Base-by-base conservation (phyloP, 2,797 vertebrate genomes). In the Syngnathus acus region DNA sequence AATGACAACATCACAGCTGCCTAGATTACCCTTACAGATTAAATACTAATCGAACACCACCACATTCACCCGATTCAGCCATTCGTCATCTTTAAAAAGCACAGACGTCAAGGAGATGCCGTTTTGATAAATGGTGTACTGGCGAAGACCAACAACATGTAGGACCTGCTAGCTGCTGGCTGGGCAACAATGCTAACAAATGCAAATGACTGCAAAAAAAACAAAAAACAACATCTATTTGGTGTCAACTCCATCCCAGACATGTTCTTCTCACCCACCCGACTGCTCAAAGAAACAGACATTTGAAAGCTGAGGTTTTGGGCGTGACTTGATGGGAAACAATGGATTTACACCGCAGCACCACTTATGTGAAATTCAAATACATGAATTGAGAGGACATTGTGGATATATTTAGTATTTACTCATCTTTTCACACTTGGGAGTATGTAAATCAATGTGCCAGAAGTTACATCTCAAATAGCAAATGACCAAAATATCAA, bases 1-100 rank as follows among this genome's bases (percentile, higher is more conserved):
- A 83, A 84, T 78, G 86, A 90, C 86, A 84, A 89, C 86, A 84
- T 87, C 78, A 80, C 86, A 89, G 89, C 88, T 88, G 89, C 87
- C 89, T 88, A 89, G 82, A 78, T 84, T 75, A 89, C 85, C 86
- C 87, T 86, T 70, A 88, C 81, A 88, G 85, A 83, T 84, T 78
- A 84, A 83, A 76, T 82, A 89, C 85, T 80, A 76, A 65, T 88
- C 82, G 82, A 76, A 89, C 84, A 85, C 83, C 82, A 83, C 78
- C 88, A 89, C 88, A 87, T 88, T 89, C 89, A 88, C 68, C 78
- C 78, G 79, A 78, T 76, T 84, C 84, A 68, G 68, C 82, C 83
- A 85, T 77, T 79, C 84, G 78, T 78, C 87, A 82, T 74, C 82
- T 79, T 82, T 82, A 62, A 47, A 43, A 47, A 79, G 79, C 78